Evolutionary conservation across 2,113 vertebrate genomes (phyloP), one percentile per base, ranked within the genome.

Genomic region (Protobothrops mucrosquamatus): DNA sequence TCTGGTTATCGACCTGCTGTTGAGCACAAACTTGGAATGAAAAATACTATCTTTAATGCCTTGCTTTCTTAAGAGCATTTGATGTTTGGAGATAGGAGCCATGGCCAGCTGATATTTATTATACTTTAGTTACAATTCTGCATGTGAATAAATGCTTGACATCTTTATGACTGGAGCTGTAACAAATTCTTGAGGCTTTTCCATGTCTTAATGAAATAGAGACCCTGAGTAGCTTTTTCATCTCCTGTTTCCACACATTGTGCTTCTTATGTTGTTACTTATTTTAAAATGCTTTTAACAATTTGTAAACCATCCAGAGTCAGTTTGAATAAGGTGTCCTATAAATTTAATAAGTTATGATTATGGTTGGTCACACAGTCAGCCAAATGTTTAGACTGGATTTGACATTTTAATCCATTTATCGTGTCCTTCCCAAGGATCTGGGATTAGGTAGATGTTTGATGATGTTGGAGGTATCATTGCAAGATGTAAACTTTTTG

Each of bases 11-110:
- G 92, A 96, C 92, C 91, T 11, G 34, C 88, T 46, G 92, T 46
- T 74, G 81, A 59, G 91, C 93, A 92, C 88, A 52, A 90, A n/a
- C 90, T 91, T 94, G 26, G 86, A 59, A 59, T 89, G 55, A 89
- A 46, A 89, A 48, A 94, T 11, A 59, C 92, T 92, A 91, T 81
- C 91, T 95, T 94, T 93, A 95, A 96, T 96, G 95, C 95, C 94
- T 94, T 61, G 61, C 91, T 95, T 88, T 88, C 86, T 34, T 0
- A 0, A 90, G 88, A 93, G 91, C 93, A 90, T 94, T 94, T 94
- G 95, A 95, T 96, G 7, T 81, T 95, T 85, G 88, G 91, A 92
- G 94, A 69, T 94, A 92, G 93, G 94, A 95, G 96, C 94, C 87
- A 29, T 26, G 43, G 91, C 18, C 48, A 69, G 92, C 87, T 86